These are phyloP conservation scores for Bembecia ichneumoniformis DNA, from an alignment of 2,888 invertebrate species.

Conservation along the genomic window DNA sequence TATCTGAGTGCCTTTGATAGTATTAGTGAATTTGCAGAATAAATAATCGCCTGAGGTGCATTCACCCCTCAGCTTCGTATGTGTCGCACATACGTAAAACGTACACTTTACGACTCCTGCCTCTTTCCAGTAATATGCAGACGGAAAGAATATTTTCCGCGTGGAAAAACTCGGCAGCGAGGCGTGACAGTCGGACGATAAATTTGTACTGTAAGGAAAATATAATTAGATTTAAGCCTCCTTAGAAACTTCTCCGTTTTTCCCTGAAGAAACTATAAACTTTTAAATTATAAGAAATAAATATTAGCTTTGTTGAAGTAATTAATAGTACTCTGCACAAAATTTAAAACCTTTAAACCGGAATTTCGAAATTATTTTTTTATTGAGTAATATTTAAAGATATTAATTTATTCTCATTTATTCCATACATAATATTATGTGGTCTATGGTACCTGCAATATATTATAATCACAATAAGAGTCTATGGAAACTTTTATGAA, in stretches of 20 bases:
- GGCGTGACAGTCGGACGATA: slow-evolving; percentile 46
- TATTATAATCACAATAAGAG: too few relatives aligned
- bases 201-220: slow-evolving; percentile 31
- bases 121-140: slow-evolving; percentile 20
- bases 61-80: slow-evolving; percentile 22
- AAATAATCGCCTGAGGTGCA: slow-evolving; percentile 23
- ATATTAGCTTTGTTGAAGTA: too few relatives aligned
- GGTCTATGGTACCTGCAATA: too few relatives aligned
- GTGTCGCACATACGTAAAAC: slow-evolving; percentile 15
- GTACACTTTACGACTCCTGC: slow-evolving; percentile 28
- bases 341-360: too few relatives aligned
- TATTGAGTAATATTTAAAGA: too few relatives aligned
- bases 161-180: slow-evolving; percentile 34
- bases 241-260: neutral
- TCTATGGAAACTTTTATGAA: too few relatives aligned
- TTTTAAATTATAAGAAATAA: too few relatives aligned
- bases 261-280: neutral
- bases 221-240: slow-evolving; percentile 44
- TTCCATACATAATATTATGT: too few relatives aligned
- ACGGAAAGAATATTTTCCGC: slow-evolving; percentile 45
- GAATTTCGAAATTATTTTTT: too few relatives aligned
- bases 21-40: slow-evolving; percentile 7
- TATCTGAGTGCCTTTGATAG: too few relatives aligned
- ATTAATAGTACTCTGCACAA: too few relatives aligned
- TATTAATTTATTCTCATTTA: too few relatives aligned